Evolutionary conservation across 2,113 vertebrate species (phyloP), one percentile per base, ranked within the genome.

Genomic region (Pholis gunnellus): DNA sequence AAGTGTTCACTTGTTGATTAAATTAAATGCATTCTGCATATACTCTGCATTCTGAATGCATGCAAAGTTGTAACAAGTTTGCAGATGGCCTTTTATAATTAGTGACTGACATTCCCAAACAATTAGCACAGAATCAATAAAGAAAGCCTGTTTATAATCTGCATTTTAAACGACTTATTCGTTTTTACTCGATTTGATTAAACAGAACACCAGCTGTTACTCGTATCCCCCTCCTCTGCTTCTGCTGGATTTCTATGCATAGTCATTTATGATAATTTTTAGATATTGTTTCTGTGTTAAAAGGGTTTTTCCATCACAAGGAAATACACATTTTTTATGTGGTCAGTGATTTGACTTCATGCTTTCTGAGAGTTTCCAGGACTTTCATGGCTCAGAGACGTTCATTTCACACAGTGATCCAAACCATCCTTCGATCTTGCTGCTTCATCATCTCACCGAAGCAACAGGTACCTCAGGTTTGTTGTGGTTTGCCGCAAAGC

Each of bases 401-500:
- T 79, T 68, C 27, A 38, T 72, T 72, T 54, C 59, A 75, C 52
- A 65, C 61, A 8, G 63, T 25, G 22, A 70, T 38, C 38, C 59
- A 61, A 11, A 76, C 50, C 65, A 8, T 79, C 71, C 38, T 48
- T 48, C 18, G 1, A 25, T 48, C 63, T 63, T 57, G 9, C 54
- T 59, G 71, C 82, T 57, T 77, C 63, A 42, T 84, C 77, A 71
- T 83, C 61, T 81, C 72, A 70, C 59, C 13, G 50, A 77, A 85
- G 78, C 81, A 77, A 75, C 78, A 67, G 68, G 87, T 66, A 64
- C 64, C 84, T 86, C 63, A 52, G 76, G 89, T 91, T 91, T 94
- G 90, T 92, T 94, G 87, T 93, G 86, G 88, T 91, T 84, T 78
- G 83, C 79, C 48, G 80, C 88, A 94, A 94, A 94, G 89, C 89